Evolutionary conservation across 2,888 invertebrate genomes (phyloP), one percentile per base, ranked within the genome.

Genomic region (Cephalotes varians): DNA sequence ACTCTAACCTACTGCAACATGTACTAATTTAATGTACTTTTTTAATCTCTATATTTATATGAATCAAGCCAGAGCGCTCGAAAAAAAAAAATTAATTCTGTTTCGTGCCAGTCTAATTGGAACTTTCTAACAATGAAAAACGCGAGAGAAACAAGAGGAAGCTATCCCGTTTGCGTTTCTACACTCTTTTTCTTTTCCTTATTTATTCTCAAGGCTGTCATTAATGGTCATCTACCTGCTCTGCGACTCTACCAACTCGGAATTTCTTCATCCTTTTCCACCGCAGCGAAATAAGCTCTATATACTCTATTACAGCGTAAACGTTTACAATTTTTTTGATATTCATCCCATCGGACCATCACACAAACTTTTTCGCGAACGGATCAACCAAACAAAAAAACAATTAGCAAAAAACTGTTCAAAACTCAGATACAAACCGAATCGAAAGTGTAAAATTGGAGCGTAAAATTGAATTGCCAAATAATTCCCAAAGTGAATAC

Each of bases 161-260:
- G 47, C 31, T 64, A 73, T 60, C 73, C 37, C 15, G 44, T n/a
- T n/a, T 21, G 21, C 62, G 31, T 64, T 62, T 31, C 9, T 44
- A 44, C 3, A 21, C 31, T 31, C 64, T 73, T 73, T 74, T 60
- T 74, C 60, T 74, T 62, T 74, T 80, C 31, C 49, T 74, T 60
- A 34, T 74, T 51, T 54, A 62, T 74, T 64, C 40, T 81, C 81
- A 51, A 74, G 64, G 34, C 64, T 54, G 51, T 76, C 74, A 81
- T 81, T 81, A 81, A 64, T 21, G 73, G 58, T 31, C 73, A 73
- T 73, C 62, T 73, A 62, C 62, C 73, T 74, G 44, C n/a, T 60
- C 73, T 60, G 31, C 73, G 54, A 72, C 62, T 47, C 31, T 58
- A 74, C 34, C 34, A 31, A 54, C 62, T 62, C 21, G 31, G 62